A percentile compares a stretch with the other conserved stretches of the same genome.
These are phyloP conservation scores for Spinus pinus DNA, from an alignment of 2,797 vertebrate genomes.

Conservation along the genomic window DNA sequence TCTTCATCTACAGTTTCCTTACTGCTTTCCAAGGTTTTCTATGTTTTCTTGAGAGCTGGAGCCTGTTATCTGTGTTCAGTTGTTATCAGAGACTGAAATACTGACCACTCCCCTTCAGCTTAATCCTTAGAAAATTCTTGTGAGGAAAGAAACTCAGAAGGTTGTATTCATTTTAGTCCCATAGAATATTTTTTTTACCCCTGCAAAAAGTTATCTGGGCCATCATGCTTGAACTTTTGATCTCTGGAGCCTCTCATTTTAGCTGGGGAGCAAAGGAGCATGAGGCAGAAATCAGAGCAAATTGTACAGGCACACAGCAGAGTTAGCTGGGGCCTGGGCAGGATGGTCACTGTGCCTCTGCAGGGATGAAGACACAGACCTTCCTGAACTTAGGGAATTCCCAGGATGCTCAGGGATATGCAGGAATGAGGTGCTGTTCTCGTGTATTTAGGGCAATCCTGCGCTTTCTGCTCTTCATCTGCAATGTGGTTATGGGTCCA, in stretches of 20 bases:
- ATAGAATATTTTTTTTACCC: neutral
- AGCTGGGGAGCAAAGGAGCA: neutral
- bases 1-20: neutral
- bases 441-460: rapidly evolving
- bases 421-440: neutral
- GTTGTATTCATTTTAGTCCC: neutral
- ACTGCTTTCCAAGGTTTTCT: neutral
- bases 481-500: neutral
- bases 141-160: neutral
- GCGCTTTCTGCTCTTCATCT: neutral
- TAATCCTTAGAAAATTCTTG: neutral
- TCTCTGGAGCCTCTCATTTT: neutral
- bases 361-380: neutral
- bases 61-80: neutral
- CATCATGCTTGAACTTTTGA: neutral
- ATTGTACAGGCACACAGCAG: neutral
- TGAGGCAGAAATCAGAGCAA: neutral
- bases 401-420: rapidly evolving
- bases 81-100: neutral
- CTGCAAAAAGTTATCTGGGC: neutral
- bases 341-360: neutral
- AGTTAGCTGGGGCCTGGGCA: no score
- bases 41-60: neutral
- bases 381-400: neutral
- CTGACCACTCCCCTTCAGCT: neutral